Percentiles rank a stretch among this genome's conserved stretches.
Evolutionary conservation across 2,113 vertebrate genomes (phyloP).

Genomic region (Dipodomys spectabilis): DNA sequence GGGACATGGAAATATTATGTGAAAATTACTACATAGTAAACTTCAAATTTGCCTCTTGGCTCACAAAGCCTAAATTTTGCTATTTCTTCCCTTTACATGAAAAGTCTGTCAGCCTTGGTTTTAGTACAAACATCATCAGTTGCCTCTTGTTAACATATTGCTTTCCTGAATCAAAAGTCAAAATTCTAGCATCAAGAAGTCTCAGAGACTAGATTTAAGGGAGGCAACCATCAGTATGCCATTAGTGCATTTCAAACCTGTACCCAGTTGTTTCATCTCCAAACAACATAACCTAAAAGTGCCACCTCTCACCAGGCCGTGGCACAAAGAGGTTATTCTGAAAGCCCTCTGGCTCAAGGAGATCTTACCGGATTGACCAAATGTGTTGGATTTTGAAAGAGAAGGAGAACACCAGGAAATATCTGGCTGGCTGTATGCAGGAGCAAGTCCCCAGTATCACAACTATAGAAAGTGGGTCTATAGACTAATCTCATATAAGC

Average conservation of each 20-base stretch:
- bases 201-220: background rate
- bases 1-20: background rate
- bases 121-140: background rate
- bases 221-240: background rate
- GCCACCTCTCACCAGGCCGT: background rate
- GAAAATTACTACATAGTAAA: background rate
- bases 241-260: too few species aligned
- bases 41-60: background rate
- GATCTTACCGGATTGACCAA: background rate
- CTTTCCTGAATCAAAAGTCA: background rate
- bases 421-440: background rate
- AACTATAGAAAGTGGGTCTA: background rate
- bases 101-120: background rate
- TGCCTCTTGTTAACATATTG: background rate
- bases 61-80: background rate
- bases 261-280: background rate
- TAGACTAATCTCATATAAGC: background rate
- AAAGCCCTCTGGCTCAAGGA: slow-evolving; percentile 24
- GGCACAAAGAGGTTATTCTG: background rate
- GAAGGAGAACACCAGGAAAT: background rate
- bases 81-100: background rate
- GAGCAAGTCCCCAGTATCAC: background rate
- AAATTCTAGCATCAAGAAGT: background rate
- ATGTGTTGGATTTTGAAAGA: background rate
- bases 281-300: background rate